Evolutionary conservation across 2,888 invertebrate genomes (phyloP).

Genomic region (Drosophila kambysellisi): DNA sequence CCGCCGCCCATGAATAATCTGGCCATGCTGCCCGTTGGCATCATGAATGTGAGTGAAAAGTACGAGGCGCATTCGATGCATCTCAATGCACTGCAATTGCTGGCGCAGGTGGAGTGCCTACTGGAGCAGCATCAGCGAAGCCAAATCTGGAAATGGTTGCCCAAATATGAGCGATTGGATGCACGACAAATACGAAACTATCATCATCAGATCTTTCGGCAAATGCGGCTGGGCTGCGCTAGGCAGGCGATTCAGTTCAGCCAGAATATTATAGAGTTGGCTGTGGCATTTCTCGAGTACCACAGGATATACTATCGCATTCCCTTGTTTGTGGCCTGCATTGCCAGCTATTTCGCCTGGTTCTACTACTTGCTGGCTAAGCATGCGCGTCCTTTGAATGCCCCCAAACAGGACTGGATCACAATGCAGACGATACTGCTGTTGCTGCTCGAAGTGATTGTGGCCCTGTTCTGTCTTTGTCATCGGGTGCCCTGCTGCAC

Average conservation of each 20-base stretch:
- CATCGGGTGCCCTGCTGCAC: conserved; percentile 88
- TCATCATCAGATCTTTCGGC: conserved; percentile 19
- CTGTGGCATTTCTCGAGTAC: conserved; percentile 90
- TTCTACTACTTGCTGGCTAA: conserved; percentile 86
- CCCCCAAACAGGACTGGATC: conserved; percentile 8
- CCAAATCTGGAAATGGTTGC: conserved; percentile 64
- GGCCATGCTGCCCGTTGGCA: conserved; percentile 76
- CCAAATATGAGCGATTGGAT: conserved; percentile 53
- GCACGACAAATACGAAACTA: conserved; percentile 36
- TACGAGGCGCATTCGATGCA: conserved; percentile 88
- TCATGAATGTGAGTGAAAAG: conserved; percentile 67
- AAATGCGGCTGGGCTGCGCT: conserved; percentile 20
- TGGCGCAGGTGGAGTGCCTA: conserved; percentile 86
- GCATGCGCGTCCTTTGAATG: conserved; percentile 42
- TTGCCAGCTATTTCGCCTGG: conserved; percentile 90
- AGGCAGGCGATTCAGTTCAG: conserved; percentile 84
- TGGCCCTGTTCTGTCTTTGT: conserved; percentile 84
- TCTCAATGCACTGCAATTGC: conserved; percentile 91
- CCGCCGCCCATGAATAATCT: conserved; percentile 94
- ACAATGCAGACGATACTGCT: conserved; percentile 6
- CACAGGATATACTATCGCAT: conserved; percentile 94
- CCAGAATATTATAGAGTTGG: conserved; percentile 87
- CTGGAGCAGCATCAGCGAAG: conserved; percentile 69
- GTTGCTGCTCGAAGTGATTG: conserved; percentile 12
- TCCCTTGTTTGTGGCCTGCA: conserved; percentile 88